These are phyloP conservation scores for Chamaetylas fuelleborni DNA, from an alignment of 2,113 vertebrate genomes.

Conservation along the genomic window DNA sequence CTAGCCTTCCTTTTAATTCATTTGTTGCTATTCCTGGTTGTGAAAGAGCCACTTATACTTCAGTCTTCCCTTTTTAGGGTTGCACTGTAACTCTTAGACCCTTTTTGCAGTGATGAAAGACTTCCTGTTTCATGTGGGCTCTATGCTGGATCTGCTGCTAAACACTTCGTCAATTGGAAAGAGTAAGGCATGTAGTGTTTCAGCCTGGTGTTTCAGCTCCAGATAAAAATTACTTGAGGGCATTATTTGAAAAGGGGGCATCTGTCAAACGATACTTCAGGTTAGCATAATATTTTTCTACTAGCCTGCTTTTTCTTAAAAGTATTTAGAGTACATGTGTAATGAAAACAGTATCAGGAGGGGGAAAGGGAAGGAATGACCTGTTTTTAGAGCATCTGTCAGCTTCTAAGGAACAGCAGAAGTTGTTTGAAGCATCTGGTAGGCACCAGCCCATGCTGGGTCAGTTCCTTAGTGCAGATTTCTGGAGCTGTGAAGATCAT, in stretches of 20 bases:
- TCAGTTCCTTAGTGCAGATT: neutral
- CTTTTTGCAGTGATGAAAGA: neutral
- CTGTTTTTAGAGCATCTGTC: neutral
- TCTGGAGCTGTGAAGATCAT: neutral
- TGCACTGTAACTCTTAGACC: neutral
- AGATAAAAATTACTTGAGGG: neutral
- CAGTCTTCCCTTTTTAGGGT: neutral
- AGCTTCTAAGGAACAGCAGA: neutral
- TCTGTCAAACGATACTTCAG: neutral
- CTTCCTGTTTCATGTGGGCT: neutral
- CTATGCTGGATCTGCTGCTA: neutral
- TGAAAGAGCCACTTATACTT: neutral
- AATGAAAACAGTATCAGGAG: neutral
- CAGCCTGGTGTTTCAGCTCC: neutral
- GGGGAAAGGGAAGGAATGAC: neutral
- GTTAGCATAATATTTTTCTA: neutral
- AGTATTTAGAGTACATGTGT: neutral
- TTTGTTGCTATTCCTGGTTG: neutral
- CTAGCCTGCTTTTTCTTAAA: neutral
- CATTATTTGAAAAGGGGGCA: neutral
- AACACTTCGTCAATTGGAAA: neutral
- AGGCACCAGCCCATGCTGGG: rapidly evolving
- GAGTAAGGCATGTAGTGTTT: neutral
- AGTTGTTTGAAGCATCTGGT: neutral
- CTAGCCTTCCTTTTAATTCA: neutral